A percentile compares a stretch with the other conserved stretches of the same genome.
Conservation (phyloP, 2,113 vertebrate genomes). For the Ibidorhyncha struthersii region DNA sequence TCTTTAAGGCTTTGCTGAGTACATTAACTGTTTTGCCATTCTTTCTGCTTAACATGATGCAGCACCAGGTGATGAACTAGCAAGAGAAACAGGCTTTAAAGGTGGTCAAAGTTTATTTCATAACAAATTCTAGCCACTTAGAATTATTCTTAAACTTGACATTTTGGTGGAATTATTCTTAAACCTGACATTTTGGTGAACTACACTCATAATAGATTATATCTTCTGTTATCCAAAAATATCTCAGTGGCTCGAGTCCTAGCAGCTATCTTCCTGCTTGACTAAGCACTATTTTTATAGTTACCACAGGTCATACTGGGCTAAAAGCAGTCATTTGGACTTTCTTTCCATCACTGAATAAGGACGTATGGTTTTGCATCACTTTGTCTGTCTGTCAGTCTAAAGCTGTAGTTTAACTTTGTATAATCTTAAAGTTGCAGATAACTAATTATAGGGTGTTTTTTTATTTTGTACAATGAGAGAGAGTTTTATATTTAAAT, state of each 20-base stretch:
- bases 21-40: not conserved
- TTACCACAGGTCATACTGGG: not conserved
- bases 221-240: slow-evolving; percentile 12
- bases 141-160: not conserved
- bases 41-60: not conserved
- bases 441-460: not conserved
- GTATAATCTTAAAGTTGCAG: not conserved
- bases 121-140: not conserved
- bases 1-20: not conserved
- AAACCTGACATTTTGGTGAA: slow-evolving; percentile 26
- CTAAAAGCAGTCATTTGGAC: not conserved
- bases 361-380: not conserved
- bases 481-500: slow-evolving; percentile 7
- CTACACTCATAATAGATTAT: slow-evolving; percentile 3
- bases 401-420: not conserved
- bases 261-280: slow-evolving; percentile 11
- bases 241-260: not conserved
- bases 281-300: slow-evolving; percentile 27
- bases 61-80: not conserved
- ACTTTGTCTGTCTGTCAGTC: not conserved
- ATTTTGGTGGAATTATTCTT: slow-evolving; percentile 42
- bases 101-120: not conserved
- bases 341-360: not conserved
- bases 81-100: not conserved
- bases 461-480: not conserved